Evolutionary conservation across 2,797 vertebrate species (phyloP).

Genomic region (Chelon auratus): DNA sequence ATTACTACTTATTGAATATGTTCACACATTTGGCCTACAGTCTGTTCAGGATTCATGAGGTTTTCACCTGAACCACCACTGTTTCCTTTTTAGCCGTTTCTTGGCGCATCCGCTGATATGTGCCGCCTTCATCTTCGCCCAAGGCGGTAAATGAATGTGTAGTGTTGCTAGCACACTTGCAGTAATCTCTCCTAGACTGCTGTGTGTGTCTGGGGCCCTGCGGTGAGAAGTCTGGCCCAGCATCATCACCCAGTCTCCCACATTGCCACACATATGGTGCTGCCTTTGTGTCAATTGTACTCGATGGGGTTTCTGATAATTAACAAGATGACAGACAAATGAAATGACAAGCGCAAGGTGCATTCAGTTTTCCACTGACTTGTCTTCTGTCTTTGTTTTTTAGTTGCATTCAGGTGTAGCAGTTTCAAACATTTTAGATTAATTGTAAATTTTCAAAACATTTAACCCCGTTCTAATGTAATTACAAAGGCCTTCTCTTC

Average conservation of each 20-base stretch:
- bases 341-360: slow-evolving; percentile 67
- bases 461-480: neutral
- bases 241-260: slow-evolving; percentile 72
- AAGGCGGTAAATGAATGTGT: slow-evolving; percentile 63
- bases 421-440: slow-evolving; percentile 23
- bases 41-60: slow-evolving; percentile 1
- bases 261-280: slow-evolving; percentile 73
- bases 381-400: slow-evolving; percentile 21
- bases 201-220: slow-evolving; percentile 77
- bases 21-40: neutral
- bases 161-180: slow-evolving; percentile 57
- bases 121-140: slow-evolving; percentile 45
- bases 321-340: slow-evolving; percentile 79
- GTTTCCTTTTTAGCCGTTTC: slow-evolving; percentile 3
- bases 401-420: slow-evolving; percentile 6
- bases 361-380: slow-evolving; percentile 46
- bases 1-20: neutral
- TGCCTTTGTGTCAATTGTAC: slow-evolving; percentile 78
- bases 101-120: slow-evolving; percentile 35
- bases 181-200: slow-evolving; percentile 73
- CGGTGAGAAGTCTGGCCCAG: slow-evolving; percentile 77
- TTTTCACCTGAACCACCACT: slow-evolving; percentile 8
- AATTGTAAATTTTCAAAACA: slow-evolving; percentile 14
- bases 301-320: slow-evolving; percentile 78
- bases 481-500: neutral